Percentiles rank a stretch among this genome's conserved stretches.
Conservation (phyloP, 1,140 invertebrate species). For the Drosophila obscura region DNA sequence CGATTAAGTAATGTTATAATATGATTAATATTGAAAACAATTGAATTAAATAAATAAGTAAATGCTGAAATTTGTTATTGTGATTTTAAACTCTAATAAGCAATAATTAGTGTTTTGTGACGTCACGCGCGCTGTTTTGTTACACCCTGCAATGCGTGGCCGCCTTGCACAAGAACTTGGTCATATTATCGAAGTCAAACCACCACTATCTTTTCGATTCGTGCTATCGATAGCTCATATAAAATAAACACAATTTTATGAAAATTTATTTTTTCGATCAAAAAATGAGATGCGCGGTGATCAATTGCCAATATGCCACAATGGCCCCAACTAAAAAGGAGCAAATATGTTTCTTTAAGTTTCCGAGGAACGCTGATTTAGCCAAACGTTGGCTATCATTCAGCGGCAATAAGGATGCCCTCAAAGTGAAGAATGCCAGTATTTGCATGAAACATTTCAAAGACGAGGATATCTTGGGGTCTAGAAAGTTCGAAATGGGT, state of each 20-base stretch:
- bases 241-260: slow-evolving; percentile 6
- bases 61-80: neutral
- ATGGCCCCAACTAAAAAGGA: slow-evolving; percentile 2
- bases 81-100: too few species aligned
- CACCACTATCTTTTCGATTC: too few species aligned
- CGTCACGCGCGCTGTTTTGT: too few species aligned
- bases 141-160: too few species aligned
- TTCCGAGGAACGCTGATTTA: slow-evolving; percentile 50
- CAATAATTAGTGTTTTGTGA: too few species aligned
- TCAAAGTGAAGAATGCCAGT: slow-evolving; percentile 43
- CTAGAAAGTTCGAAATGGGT: slow-evolving; percentile 68
- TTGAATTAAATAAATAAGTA: slow-evolving; percentile 1
- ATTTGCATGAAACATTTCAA: slow-evolving; percentile 65
- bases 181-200: neutral
- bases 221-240: neutral
- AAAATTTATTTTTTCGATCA: slow-evolving; percentile 1
- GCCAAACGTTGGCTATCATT: slow-evolving; percentile 33
- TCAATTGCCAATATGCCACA: slow-evolving; percentile 43
- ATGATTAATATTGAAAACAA: slow-evolving; percentile 4
- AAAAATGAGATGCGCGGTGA: slow-evolving; percentile 64
- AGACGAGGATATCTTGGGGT: slow-evolving; percentile 62
- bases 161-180: neutral
- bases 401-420: slow-evolving; percentile 20
- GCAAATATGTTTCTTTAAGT: slow-evolving; percentile 56
- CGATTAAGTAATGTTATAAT: neutral